Evolutionary conservation across 2,113 vertebrate species (phyloP), one percentile per base, ranked within the genome.

Genomic region (Albula glossodonta): DNA sequence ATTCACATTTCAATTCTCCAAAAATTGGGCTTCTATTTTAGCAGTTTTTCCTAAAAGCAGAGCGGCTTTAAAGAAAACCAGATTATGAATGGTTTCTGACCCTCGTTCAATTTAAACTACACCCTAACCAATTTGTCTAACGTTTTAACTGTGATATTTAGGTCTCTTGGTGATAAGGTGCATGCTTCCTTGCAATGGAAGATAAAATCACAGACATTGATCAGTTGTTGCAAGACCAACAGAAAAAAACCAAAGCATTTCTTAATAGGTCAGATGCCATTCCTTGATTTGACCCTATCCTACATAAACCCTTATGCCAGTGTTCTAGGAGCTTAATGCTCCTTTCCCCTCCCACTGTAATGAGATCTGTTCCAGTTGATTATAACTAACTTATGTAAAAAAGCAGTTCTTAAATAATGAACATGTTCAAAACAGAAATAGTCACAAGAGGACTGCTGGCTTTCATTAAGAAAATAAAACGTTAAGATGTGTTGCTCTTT

Each of bases 401-500:
- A 70, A 70, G 63, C 70, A 74, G 63, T 53, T 48, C 22, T 77
- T 31, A 70, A 79, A 78, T 31, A 79, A 82, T 10, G 60, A 84
- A 84, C 31, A 51, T 22, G 51, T 31, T 81, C 80, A 81, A 22
- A 31, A 25, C n/a, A 31, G 70, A 74, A 3, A 74, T 4, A n/a
- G 70, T 74, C 49, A 52, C 57, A n/a, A 57, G 53, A 85, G 9
- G 78, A 81, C 49, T 74, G 80, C 80, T 81, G 85, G 80, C 60
- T 82, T 81, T 56, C 7, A 56, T 56, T 83, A 15, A 70, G 41
- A 85, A 86, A 49, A 83, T 56, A 50, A 85, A 49, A 80, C 12
- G 78, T 85, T 66, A 51, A 60, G 25, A 84, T 19, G 15, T 31
- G 41, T 70, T 25, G 22, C 51, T 56, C 49, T 31, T 78, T 25